Evolutionary conservation across 2,888 invertebrate species (phyloP), one percentile per base, ranked within the genome.

Genomic region (Beris chalybata): DNA sequence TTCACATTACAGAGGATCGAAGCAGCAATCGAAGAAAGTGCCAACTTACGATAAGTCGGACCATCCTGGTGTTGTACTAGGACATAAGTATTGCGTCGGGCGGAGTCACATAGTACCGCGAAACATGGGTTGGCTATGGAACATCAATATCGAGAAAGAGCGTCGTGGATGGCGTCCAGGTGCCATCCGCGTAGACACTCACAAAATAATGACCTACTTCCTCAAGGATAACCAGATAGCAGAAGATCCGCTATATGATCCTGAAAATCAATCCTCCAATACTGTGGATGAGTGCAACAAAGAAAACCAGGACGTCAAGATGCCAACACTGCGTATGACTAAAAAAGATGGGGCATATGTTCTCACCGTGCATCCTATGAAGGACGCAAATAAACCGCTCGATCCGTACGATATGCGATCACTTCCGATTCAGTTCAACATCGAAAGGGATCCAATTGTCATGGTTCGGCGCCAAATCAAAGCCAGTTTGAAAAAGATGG

Each of bases 121-220:
- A 0, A 78, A 83, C 53, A 88, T 88, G 88, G 89, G 89, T 0
- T 89, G 89, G 89, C 74, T 87, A 32, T 89, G 89, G 89, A 86
- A 76, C 9, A 69, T 74, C 1, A 69, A 75, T 57, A 74, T 75
- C 0, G 57, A 71, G n/a, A 76, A 74, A 3, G 63, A 70, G 31
- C 70, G 71, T 0, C 73, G 74, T 0, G 79, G 79, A 1, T 81
- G 80, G 79, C 76, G 74, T 2, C 80, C 80, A 0, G 80, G 80
- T 0, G 75, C 78, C 15, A 78, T 81, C 53, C 73, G 77, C 0
- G 77, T 76, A 4, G 74, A 78, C 3, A 79, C 79, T 45, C 77
- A 78, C 45, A 74, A 74, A 22, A 71, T 80, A 7, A 79, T 81
- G 79, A 71, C 71, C 55, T 78, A 77, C 71, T 80, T 79, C 15